phyloP scores from a whole-genome alignment of 1,140 invertebrate species.

The Caenorhabditis briggsae region DNA sequence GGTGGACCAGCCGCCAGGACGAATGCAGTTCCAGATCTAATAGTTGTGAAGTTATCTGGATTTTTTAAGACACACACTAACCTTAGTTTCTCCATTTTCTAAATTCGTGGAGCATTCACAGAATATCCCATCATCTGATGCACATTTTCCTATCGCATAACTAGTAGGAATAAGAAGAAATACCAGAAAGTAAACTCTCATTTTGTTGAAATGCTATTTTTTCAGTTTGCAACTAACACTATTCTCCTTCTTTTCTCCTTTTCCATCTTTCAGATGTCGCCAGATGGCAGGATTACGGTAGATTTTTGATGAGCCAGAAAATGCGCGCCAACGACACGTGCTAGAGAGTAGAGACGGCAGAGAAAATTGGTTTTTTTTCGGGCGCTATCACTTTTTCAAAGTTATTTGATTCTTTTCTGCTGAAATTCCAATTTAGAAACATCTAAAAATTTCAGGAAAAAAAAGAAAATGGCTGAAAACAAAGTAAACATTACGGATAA shows the following conservation, averaged over 20 bases:
- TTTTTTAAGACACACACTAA: background rate
- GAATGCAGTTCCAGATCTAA: slow-evolving; percentile 26
- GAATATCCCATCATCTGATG: slow-evolving; percentile 24
- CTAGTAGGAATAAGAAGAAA: background rate
- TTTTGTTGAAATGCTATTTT: background rate
- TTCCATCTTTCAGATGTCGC: slow-evolving; percentile 43
- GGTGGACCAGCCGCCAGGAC: slow-evolving; percentile 17
- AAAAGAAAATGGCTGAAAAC: slow-evolving; percentile 55
- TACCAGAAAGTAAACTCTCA: background rate
- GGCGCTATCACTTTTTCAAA: slow-evolving; percentile 46
- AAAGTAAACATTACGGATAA: slow-evolving; percentile 65
- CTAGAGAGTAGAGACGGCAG: slow-evolving; percentile 26
- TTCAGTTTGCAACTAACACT: background rate
- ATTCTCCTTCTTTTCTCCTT: background rate
- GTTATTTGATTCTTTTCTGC: background rate
- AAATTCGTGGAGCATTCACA: background rate
- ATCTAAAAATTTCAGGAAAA: background rate
- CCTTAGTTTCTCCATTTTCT: slow-evolving; percentile 10
- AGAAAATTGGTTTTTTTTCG: background rate
- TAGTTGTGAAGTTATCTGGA: background rate
- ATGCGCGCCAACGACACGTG: background rate
- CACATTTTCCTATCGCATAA: background rate
- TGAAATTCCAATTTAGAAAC: background rate
- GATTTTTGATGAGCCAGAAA: background rate
- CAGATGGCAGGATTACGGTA: slow-evolving; percentile 32